A percentile compares a stretch with the other conserved stretches of the same genome.
phyloP scores from a whole-genome alignment of 2,113 vertebrate species.

The Psittacara wagleri region DNA sequence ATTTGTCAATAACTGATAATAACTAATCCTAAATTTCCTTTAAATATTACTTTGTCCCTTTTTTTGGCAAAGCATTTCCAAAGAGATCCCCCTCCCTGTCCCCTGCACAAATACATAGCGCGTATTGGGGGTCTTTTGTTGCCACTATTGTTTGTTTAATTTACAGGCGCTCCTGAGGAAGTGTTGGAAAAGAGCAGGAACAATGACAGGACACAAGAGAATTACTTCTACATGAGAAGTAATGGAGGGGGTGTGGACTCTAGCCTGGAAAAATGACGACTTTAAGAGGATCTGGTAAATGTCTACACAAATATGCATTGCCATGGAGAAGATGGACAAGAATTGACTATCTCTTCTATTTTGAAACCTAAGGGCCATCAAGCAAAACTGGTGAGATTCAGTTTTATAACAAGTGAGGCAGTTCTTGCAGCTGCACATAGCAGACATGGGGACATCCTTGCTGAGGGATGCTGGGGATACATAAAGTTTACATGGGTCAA shows the following conservation, averaged over 20 bases:
- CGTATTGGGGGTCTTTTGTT: background rate
- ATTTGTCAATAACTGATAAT: slow-evolving; percentile 22
- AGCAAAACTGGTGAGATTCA: background rate
- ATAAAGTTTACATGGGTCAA: background rate
- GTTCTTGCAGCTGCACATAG: background rate
- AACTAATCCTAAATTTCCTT: background rate
- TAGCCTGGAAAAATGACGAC: background rate
- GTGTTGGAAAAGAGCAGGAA: background rate
- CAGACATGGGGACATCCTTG: accelerated
- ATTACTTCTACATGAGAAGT: background rate
- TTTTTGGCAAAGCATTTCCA: background rate
- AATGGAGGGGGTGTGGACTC: background rate
- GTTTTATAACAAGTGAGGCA: background rate
- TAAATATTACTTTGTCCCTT: background rate
- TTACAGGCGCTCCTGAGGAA: background rate
- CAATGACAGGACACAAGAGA: background rate
- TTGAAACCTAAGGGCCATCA: background rate
- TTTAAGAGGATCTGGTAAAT: background rate
- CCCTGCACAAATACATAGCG: background rate
- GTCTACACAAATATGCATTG: background rate
- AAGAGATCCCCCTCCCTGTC: background rate
- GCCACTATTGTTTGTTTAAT: background rate
- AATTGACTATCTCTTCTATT: background rate
- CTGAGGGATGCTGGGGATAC: background rate
- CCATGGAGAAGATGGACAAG: background rate